Conservation (phyloP, 2,888 invertebrate genomes). For the Cepaea hortensis region DNA sequence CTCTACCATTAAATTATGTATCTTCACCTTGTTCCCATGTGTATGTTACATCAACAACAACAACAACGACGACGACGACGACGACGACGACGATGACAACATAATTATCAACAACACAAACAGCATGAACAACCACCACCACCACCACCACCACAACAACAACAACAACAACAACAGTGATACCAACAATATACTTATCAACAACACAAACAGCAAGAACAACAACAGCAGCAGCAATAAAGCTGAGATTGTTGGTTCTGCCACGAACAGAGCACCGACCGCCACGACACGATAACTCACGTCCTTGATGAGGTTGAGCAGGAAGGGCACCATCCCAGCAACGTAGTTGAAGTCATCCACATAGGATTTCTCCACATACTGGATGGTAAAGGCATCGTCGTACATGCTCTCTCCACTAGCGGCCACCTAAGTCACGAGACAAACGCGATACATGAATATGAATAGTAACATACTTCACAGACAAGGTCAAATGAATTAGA, state of each 20-base stretch:
- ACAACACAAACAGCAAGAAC: no score
- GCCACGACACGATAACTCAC: constrained; percentile 63
- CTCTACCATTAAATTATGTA: no score
- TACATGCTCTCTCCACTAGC: constrained; percentile 72
- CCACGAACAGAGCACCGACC: not conserved
- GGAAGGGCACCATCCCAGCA: constrained; percentile 75
- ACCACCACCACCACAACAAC: not conserved
- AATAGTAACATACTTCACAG: no score
- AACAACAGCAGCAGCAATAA: no score
- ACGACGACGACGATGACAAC: no score
- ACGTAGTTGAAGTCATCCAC: constrained; percentile 74
- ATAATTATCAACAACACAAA: no score
- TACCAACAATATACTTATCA: no score
- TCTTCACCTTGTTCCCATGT: no score
- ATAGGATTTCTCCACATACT: constrained; percentile 71
- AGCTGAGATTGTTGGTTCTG: no score
- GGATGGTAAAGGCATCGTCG: constrained; percentile 76
- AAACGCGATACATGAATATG: not conserved
- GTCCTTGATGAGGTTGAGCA: constrained; percentile 74
- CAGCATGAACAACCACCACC: not conserved
- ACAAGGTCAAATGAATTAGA: not conserved
- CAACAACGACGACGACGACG: no score
- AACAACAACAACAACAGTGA: no score
- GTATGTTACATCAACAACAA: not conserved
- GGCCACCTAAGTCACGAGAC: constrained; percentile 59